Evolutionary conservation across 2,888 invertebrate species (phyloP).

Genomic region (Brenthis daphne): DNA sequence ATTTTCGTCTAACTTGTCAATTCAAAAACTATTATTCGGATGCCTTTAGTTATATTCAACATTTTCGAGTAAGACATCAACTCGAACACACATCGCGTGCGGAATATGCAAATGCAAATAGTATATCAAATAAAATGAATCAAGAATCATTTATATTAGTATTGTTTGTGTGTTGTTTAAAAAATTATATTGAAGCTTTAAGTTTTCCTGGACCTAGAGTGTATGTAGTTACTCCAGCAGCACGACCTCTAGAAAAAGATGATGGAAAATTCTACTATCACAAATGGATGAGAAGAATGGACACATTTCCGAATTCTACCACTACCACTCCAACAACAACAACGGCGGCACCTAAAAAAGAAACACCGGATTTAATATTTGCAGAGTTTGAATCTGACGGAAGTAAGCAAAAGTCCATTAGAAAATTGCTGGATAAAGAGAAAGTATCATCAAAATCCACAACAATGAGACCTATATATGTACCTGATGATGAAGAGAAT

Average conservation of each 20-base stretch:
- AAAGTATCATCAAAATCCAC: constrained; percentile 49
- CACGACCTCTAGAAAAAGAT: constrained; percentile 51
- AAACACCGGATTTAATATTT: constrained; percentile 74
- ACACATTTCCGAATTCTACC: constrained; percentile 51
- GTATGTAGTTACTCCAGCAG: constrained; percentile 72
- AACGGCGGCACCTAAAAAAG: constrained; percentile 49
- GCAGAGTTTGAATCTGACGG: constrained; percentile 71
- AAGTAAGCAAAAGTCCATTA: constrained; percentile 64
- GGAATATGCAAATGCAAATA: constrained; percentile 52
- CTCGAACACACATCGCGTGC: constrained; percentile 51
- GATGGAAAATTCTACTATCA: constrained; percentile 71
- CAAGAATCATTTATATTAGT: constrained; percentile 46
- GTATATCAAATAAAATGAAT: constrained; percentile 52
- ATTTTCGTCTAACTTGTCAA: constrained; percentile 58
- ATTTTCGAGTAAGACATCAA: constrained; percentile 63
- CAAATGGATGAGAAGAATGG: constrained; percentile 74
- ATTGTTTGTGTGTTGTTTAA: constrained; percentile 53
- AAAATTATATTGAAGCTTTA: constrained; percentile 48
- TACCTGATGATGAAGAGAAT: constrained; percentile 56
- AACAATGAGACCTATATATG: constrained; percentile 62
- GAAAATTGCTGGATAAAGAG: constrained; percentile 69
- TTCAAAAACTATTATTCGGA: constrained; percentile 52
- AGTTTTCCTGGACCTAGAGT: constrained; percentile 67
- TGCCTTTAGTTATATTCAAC: constrained; percentile 47
- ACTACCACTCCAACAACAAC: constrained; percentile 48